Percentiles rank a stretch among this genome's conserved stretches.
Evolutionary conservation across 2,113 vertebrate species (phyloP).

Genomic region (Phaetusa simplex): DNA sequence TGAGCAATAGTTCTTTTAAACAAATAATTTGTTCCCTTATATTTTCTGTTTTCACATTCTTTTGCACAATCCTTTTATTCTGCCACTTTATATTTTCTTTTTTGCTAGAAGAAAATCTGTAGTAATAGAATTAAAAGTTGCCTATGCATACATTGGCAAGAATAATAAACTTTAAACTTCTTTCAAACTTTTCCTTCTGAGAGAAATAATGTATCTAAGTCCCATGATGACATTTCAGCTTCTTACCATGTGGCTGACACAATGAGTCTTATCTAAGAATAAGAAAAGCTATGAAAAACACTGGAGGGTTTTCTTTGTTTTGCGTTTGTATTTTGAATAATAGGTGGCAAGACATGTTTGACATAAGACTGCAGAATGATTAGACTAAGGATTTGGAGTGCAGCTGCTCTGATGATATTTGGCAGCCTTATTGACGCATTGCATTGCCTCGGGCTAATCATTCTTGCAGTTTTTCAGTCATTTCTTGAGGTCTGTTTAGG

Average conservation of each 20-base stretch:
- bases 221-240: neutral
- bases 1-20: neutral
- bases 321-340: slow-evolving; percentile 30
- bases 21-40: neutral
- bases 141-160: neutral
- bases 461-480: slow-evolving; percentile 48
- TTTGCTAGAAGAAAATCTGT: neutral
- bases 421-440: slow-evolving; percentile 56
- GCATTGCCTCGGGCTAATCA: slow-evolving; percentile 40
- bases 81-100: neutral
- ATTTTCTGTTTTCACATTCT: neutral
- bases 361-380: slow-evolving; percentile 36
- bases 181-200: neutral
- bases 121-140: neutral
- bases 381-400: slow-evolving; percentile 28
- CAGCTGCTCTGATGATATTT: slow-evolving; percentile 47
- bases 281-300: slow-evolving; percentile 33
- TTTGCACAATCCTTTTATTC: neutral
- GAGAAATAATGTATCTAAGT: neutral
- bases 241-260: neutral
- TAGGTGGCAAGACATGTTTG: slow-evolving; percentile 57
- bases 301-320: slow-evolving; percentile 24
- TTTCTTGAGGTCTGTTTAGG: slow-evolving; percentile 31
- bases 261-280: neutral
- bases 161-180: neutral